A percentile compares a stretch with the other conserved stretches of the same genome.
Evolutionary conservation across 2,113 vertebrate species (phyloP).

Genomic region (Gasterosteus aculeatus): DNA sequence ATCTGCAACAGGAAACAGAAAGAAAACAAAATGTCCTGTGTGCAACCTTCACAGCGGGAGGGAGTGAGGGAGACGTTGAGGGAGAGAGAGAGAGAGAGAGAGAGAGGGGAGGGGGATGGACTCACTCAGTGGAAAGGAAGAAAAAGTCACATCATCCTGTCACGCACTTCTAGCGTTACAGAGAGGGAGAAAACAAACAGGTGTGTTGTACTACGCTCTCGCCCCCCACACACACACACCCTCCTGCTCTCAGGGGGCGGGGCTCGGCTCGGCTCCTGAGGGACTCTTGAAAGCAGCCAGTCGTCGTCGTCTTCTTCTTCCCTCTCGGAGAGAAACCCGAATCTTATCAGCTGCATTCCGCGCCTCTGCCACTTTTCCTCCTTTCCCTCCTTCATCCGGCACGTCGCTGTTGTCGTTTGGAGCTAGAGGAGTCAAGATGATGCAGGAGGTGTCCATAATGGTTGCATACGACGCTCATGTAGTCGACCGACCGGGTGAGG

Average conservation of each 20-base stretch:
- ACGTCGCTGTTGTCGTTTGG: slow-evolving; percentile 18
- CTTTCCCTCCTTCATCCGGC: slow-evolving; percentile 23
- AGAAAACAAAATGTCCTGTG: slow-evolving; percentile 6
- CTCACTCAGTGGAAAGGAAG: slow-evolving; percentile 39
- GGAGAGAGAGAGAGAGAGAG: background rate
- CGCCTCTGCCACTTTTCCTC: slow-evolving; percentile 9
- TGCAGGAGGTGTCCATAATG: slow-evolving; percentile 96
- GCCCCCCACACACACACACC: background rate
- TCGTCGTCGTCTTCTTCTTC: slow-evolving; percentile 47
- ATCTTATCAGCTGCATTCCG: slow-evolving; percentile 60
- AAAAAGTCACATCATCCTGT: slow-evolving; percentile 64
- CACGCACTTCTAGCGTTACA: slow-evolving; percentile 63
- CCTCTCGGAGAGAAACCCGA: slow-evolving; percentile 53
- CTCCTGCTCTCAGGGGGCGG: slow-evolving; percentile 56
- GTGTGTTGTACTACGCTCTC: slow-evolving; percentile 70
- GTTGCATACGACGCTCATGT: slow-evolving; percentile 96
- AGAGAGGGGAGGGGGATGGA: slow-evolving; percentile 9
- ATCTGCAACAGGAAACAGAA: slow-evolving; percentile 46
- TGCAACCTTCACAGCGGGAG: background rate
- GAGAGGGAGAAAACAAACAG: slow-evolving; percentile 71
- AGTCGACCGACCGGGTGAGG: slow-evolving; percentile 89
- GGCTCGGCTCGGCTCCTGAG: slow-evolving; percentile 53
- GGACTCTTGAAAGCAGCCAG: slow-evolving; percentile 64
- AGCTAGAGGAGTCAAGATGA: slow-evolving; percentile 85
- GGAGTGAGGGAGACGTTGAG: background rate